Evolutionary conservation across 2,797 vertebrate genomes (phyloP).

Genomic region (Falco columbarius): DNA sequence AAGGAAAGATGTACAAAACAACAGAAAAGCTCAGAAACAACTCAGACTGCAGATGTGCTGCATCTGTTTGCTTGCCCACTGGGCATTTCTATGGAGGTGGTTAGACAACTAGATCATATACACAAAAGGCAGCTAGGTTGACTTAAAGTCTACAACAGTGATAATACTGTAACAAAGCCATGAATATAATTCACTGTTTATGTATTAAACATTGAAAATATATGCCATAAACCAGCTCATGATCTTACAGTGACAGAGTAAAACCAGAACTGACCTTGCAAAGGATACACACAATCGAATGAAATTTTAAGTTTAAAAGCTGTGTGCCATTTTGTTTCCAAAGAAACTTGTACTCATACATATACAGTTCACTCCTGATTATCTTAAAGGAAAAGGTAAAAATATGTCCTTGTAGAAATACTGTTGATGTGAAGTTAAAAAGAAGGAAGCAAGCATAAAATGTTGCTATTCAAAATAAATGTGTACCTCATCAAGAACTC

Average conservation of each 20-base stretch:
- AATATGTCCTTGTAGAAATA: neutral
- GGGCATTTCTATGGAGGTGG: conserved; percentile 12
- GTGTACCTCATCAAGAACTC: neutral
- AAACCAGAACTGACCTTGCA: neutral
- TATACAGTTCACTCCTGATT: neutral
- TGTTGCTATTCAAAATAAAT: neutral
- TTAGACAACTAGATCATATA: conserved; percentile 29
- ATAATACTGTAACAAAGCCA: neutral
- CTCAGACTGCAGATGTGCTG: conserved; percentile 45
- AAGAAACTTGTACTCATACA: neutral
- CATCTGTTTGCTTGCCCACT: conserved; percentile 62
- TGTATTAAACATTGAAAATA: neutral
- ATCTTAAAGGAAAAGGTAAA: neutral
- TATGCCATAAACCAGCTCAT: neutral
- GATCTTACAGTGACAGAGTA: neutral
- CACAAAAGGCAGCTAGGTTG: neutral
- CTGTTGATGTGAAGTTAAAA: neutral
- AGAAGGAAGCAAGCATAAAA: neutral
- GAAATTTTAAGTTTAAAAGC: conserved; percentile 1
- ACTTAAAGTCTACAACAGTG: neutral
- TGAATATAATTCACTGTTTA: neutral
- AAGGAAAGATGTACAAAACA: conserved; percentile 5
- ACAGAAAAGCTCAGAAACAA: conserved; percentile 8
- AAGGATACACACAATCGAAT: neutral
- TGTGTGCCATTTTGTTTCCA: neutral